Evolutionary conservation across 2,113 vertebrate genomes (phyloP).

Genomic region (Dicentrarchus labrax): DNA sequence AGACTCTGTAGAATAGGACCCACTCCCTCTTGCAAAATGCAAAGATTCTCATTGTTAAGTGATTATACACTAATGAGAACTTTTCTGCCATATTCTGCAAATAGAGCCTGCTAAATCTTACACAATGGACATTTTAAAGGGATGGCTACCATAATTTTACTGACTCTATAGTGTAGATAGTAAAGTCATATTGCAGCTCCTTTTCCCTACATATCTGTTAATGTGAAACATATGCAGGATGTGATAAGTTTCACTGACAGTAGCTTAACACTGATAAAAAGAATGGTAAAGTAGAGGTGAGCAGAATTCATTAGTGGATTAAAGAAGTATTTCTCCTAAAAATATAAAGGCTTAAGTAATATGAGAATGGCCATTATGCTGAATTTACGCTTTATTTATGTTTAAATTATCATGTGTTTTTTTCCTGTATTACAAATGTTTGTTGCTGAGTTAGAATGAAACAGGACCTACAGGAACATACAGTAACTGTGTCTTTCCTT

Average conservation of each 20-base stretch:
- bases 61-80: too few species aligned
- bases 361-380: neutral
- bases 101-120: too few species aligned
- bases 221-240: neutral
- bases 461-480: neutral
- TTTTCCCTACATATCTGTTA: neutral
- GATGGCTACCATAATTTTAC: neutral
- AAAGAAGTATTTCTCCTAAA: neutral
- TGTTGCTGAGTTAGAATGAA: neutral
- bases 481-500: constrained; percentile 61
- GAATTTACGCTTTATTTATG: too few species aligned
- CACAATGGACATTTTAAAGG: too few species aligned
- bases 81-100: too few species aligned
- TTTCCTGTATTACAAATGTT: neutral
- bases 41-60: too few species aligned
- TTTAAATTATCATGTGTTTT: neutral
- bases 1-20: too few species aligned
- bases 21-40: too few species aligned
- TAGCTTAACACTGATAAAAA: neutral
- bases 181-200: too few species aligned
- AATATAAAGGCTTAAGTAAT: neutral
- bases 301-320: neutral
- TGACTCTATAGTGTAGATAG: too few species aligned
- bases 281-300: neutral
- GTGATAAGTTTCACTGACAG: neutral